These are phyloP conservation scores for Callocephalon fimbriatum DNA, from an alignment of 2,113 vertebrate species.

Conservation along the genomic window DNA sequence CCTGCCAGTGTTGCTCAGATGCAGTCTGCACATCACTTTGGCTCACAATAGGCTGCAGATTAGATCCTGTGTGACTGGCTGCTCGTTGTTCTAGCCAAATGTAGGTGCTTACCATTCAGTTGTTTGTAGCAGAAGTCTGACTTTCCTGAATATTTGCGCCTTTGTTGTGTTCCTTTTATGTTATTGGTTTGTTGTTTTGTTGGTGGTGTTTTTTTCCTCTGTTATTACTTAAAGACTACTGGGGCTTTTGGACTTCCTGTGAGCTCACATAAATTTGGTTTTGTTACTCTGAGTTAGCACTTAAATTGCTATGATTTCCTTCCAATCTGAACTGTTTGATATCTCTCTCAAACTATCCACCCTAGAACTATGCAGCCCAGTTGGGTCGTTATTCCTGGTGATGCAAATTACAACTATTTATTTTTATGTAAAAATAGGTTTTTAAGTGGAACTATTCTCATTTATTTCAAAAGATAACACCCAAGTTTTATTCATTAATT, in stretches of 20 bases:
- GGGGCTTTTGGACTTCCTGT: not conserved
- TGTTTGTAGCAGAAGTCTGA: not conserved
- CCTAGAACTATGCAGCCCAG: not conserved
- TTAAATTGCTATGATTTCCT: not conserved
- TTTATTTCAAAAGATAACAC: not conserved
- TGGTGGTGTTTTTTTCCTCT: accelerated
- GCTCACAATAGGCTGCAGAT: not conserved
- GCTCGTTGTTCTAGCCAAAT: accelerated
- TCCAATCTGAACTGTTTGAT: not conserved
- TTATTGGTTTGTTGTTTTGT: not conserved
- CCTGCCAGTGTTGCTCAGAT: not conserved
- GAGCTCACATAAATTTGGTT: not conserved
- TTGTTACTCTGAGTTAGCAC: not conserved
- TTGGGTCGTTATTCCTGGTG: not conserved
- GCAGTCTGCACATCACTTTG: not conserved
- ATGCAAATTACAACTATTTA: not conserved
- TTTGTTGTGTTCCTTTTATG: not conserved
- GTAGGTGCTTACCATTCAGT: not conserved
- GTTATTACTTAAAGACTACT: not conserved
- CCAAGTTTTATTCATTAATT: not conserved
- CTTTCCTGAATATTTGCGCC: not conserved
- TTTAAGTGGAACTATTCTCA: not conserved
- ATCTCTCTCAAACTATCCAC: not conserved
- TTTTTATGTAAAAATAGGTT: not conserved
- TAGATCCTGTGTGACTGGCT: not conserved